Percentiles rank a stretch among this genome's conserved stretches.
Evolutionary conservation across 2,888 invertebrate species (phyloP).

Genomic region (Perizoma flavofasciatum): DNA sequence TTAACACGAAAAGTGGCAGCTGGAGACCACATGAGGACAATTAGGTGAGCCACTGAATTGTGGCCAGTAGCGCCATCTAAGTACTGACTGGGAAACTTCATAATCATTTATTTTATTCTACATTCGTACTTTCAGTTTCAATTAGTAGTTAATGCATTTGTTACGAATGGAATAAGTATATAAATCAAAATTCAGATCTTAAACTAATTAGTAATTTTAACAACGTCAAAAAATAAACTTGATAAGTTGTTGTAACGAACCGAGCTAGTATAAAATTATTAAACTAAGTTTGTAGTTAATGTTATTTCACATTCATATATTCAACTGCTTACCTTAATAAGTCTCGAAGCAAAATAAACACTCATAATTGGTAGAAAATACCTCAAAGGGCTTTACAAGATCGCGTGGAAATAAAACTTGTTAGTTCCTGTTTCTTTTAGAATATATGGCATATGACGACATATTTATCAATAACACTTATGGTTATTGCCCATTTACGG

Average conservation of each 20-base stretch:
- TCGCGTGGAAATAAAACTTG: conserved; percentile 23
- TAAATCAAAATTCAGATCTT: conserved; percentile 1
- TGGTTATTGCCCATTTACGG: conserved; percentile 44
- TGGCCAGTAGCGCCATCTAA: conserved; percentile 20
- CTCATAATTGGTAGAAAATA: conserved; percentile 28
- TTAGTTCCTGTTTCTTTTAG: conserved; percentile 21
- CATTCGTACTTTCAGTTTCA: neutral
- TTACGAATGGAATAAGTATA: too few species aligned
- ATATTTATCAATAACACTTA: conserved; percentile 50
- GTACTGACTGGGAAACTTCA: conserved; percentile 1
- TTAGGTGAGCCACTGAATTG: conserved; percentile 21
- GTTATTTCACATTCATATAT: conserved; percentile 37
- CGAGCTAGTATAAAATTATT: conserved; percentile 11
- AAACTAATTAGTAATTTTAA: conserved; percentile 9
- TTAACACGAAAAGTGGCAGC: conserved; percentile 65
- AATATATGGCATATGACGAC: conserved; percentile 28
- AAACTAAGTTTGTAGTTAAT: conserved; percentile 6
- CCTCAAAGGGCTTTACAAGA: conserved; percentile 30
- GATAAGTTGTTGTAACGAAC: conserved; percentile 11
- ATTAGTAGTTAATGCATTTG: neutral
- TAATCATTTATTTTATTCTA: neutral
- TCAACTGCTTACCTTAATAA: conserved; percentile 29
- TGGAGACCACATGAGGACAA: conserved; percentile 66
- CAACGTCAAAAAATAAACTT: conserved; percentile 18
- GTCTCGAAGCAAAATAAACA: conserved; percentile 40